Evolutionary conservation across 1,140 invertebrate species (phyloP), one percentile per base, ranked within the genome.

Genomic region (Adelges cooleyi): DNA sequence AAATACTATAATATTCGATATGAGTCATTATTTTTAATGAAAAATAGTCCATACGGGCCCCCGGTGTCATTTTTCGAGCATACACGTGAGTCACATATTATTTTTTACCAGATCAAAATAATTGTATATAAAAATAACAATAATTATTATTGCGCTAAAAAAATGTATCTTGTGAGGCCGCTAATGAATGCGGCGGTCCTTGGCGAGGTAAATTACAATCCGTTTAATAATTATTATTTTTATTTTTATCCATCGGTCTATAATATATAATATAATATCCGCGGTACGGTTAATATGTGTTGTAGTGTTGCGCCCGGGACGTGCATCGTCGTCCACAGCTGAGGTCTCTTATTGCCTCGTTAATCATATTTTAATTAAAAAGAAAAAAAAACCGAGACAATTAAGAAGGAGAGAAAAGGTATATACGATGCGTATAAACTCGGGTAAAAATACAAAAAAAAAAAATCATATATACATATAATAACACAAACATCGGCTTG

Each of bases 301-400:
- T n/a, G n/a, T n/a, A n/a, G n/a, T n/a, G n/a, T n/a, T n/a, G n/a
- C n/a, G n/a, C n/a, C n/a, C n/a, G n/a, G n/a, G n/a, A n/a, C n/a
- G n/a, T n/a, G n/a, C n/a, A n/a, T n/a, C n/a, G n/a, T n/a, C n/a
- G n/a, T n/a, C n/a, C n/a, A n/a, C n/a, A n/a, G n/a, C n/a, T n/a
- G n/a, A n/a, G n/a, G n/a, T n/a, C n/a, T n/a, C n/a, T 44, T 17
- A 17, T 4, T 33, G 56, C 40, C 56, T 62, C 56, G 56, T 62
- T 62, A 62, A 62, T 62, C 56, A 62, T 62, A 62, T 62, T 62
- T 62, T 62, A 62, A 62, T 62, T 62, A 62, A 62, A 59, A 59
- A 59, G 29, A 48, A 9, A 25, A 23, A 33, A 33, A 33, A 11
- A 33, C 29, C 29, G 29, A 33, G 29, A 33, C 5, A 6, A 33